These are phyloP conservation scores for Adelognathus sp. DNA, from an alignment of 2,888 invertebrate genomes.

Conservation along the genomic window DNA sequence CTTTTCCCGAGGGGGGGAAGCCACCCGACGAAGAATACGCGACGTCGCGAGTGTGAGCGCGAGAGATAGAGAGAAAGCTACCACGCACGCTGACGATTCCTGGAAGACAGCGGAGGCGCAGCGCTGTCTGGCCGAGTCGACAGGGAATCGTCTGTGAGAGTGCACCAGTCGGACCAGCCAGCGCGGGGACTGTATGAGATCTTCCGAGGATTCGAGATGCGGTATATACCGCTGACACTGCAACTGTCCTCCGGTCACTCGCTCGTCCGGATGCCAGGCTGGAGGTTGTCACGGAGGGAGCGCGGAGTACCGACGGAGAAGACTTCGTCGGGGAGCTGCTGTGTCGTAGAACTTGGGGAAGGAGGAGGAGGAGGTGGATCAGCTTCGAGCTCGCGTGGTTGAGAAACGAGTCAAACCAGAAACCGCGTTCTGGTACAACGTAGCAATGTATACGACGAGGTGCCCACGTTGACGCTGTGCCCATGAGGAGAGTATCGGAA, in stretches of 20 bases:
- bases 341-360: slow-evolving; percentile 29
- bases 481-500: slow-evolving; percentile 42
- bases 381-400: slow-evolving; percentile 50
- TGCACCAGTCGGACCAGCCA: slow-evolving; percentile 34
- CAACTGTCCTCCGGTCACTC: slow-evolving; percentile 11
- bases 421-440: slow-evolving; percentile 58
- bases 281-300: slow-evolving; percentile 57
- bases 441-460: slow-evolving; percentile 63
- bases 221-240: slow-evolving; percentile 21
- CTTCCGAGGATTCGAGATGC: slow-evolving; percentile 30
- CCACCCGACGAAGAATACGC: slow-evolving; percentile 27
- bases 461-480: slow-evolving; percentile 58
- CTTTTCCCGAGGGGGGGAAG: slow-evolving; percentile 63
- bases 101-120: slow-evolving; percentile 75
- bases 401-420: slow-evolving; percentile 75
- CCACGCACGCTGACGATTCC: slow-evolving; percentile 67
- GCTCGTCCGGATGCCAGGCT: slow-evolving; percentile 54
- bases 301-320: slow-evolving; percentile 55
- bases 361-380: slow-evolving; percentile 45
- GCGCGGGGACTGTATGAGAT: slow-evolving; percentile 51
- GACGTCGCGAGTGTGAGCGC: slow-evolving; percentile 14
- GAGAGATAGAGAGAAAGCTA: too few species aligned
- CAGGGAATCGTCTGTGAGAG: slow-evolving; percentile 64
- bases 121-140: slow-evolving; percentile 75
- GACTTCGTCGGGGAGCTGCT: slow-evolving; percentile 26